A percentile compares a stretch with the other conserved stretches of the same genome.
These are phyloP conservation scores for Heterocephalus glaber DNA, from an alignment of 2,113 vertebrate genomes.

Conservation along the genomic window DNA sequence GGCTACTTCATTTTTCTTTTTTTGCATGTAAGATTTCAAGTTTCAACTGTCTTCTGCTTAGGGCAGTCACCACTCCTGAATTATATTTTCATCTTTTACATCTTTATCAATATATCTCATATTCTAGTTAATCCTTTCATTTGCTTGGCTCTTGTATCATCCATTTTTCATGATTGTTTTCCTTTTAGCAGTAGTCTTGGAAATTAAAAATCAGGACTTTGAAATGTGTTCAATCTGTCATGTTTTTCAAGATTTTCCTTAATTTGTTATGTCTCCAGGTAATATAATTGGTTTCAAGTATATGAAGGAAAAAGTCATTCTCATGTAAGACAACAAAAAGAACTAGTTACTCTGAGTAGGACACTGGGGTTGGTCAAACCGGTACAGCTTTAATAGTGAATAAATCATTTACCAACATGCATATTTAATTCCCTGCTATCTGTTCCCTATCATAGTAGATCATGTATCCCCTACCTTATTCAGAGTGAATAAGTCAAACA, in stretches of 20 bases:
- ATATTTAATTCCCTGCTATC: not conserved
- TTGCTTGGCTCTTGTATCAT: not conserved
- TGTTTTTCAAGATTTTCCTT: constrained; percentile 3
- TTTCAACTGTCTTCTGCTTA: not conserved
- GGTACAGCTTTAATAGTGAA: not conserved
- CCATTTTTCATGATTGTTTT: not conserved
- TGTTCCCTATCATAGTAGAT: not conserved
- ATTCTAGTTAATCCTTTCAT: not conserved
- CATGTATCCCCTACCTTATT: not conserved
- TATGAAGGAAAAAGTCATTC: not conserved
- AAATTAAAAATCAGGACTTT: not conserved
- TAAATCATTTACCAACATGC: not conserved
- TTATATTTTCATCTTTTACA: not conserved
- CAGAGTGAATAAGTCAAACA: not conserved
- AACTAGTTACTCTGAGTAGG: not conserved
- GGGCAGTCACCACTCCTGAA: not conserved
- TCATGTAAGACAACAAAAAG: not conserved
- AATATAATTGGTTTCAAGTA: not conserved
- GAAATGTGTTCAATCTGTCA: not conserved
- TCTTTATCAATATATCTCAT: not conserved
- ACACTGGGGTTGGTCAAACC: not conserved
- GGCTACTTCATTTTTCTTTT: not conserved
- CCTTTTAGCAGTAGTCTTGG: not conserved
- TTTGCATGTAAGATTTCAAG: not conserved
- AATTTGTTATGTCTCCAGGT: not conserved